A percentile compares a stretch with the other conserved stretches of the same genome.
phyloP scores from a whole-genome alignment of 1,140 invertebrate species.

The Drosophila sulfurigaster region DNA sequence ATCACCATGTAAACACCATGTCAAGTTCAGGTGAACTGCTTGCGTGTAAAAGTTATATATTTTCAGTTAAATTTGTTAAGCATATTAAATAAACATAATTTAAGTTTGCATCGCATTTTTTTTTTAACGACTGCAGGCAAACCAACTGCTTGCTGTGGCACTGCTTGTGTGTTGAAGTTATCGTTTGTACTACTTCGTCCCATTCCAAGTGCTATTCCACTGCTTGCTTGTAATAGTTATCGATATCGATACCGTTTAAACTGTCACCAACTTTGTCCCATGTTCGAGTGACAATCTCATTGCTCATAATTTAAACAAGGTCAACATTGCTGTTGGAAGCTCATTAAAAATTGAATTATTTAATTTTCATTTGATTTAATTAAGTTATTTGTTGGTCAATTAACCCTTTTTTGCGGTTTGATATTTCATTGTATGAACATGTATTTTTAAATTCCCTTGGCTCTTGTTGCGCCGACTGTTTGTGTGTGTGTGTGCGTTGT shows the following conservation, averaged over 20 bases:
- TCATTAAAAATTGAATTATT: conserved; percentile 82
- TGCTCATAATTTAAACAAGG: conserved; percentile 75
- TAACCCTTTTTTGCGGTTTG: conserved; percentile 76
- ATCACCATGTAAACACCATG: no score
- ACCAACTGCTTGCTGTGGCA: no score
- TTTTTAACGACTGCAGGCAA: no score
- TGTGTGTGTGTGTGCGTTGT: not conserved
- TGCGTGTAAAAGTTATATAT: no score
- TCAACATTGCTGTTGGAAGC: conserved; percentile 67
- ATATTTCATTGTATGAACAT: conserved; percentile 69
- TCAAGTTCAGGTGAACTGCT: no score
- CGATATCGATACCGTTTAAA: not conserved
- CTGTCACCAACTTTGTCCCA: conserved; percentile 1
- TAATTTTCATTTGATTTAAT: conserved; percentile 83
- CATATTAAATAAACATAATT: no score
- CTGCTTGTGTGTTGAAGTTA: no score
- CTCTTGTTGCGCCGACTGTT: conserved; percentile 9
- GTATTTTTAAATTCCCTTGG: conserved; percentile 23
- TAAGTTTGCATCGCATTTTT: no score
- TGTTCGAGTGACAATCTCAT: conserved; percentile 43
- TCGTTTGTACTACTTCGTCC: no score
- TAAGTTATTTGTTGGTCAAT: conserved; percentile 83
- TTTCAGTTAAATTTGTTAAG: no score
- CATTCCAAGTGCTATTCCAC: no score
- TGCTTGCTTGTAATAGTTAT: no score